Conservation (phyloP, 2,113 vertebrate species). For the Rhinolophus ferrumequinum region DNA sequence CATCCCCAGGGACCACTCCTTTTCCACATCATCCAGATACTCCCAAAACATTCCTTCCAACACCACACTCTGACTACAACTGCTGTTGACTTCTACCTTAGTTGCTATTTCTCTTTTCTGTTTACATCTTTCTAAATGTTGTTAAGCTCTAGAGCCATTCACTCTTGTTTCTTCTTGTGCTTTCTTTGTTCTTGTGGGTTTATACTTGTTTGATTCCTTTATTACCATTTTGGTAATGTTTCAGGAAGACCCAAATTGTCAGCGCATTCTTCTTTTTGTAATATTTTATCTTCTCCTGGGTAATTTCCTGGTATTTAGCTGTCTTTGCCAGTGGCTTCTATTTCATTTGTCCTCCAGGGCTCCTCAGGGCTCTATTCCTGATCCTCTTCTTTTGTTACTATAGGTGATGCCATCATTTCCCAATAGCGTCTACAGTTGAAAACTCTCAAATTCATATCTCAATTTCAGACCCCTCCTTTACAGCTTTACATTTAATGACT, state of each 20-base stretch:
- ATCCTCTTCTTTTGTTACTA: not conserved
- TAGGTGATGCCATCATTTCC: not conserved
- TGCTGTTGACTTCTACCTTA: not conserved
- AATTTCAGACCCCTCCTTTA: not conserved
- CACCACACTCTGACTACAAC: not conserved
- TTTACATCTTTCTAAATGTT: not conserved
- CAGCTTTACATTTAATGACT: not conserved
- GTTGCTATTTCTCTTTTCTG: not conserved
- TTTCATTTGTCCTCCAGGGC: not conserved
- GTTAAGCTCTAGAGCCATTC: not conserved
- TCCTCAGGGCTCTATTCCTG: not conserved
- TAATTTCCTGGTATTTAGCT: not conserved
- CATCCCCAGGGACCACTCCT: not conserved
- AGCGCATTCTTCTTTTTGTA: not conserved
- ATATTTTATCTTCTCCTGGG: not conserved
- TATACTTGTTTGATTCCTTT: not conserved
- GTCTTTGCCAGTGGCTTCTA: not conserved
- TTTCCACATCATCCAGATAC: not conserved
- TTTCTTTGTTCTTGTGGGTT: not conserved
- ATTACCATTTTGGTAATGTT: not conserved
- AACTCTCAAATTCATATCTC: not conserved
- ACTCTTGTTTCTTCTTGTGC: not conserved
- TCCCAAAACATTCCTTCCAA: not conserved
- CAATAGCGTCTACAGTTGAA: not conserved
- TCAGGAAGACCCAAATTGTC: not conserved